Conservation (phyloP, 2,113 vertebrate species). For the Marmota monax region DNA sequence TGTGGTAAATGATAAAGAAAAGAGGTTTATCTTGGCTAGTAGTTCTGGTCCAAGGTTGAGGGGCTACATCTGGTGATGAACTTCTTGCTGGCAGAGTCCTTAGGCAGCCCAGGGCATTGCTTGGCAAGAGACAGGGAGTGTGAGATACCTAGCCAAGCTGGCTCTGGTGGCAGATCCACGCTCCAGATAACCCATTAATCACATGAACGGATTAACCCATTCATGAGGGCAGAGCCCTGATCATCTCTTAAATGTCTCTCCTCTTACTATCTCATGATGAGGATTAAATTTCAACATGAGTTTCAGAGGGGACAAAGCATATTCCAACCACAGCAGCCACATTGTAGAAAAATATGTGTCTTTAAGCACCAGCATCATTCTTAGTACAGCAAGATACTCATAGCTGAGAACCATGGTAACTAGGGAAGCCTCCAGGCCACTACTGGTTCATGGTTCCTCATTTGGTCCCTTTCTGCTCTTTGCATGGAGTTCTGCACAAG, state of each 20-base stretch:
- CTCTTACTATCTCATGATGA: neutral
- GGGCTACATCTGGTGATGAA: neutral
- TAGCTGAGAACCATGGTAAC: neutral
- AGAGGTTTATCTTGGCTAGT: neutral
- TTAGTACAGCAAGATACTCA: fast-evolving
- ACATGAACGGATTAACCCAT: neutral
- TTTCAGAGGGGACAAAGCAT: neutral
- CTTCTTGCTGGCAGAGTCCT: neutral
- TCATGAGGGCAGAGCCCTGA: too few species aligned
- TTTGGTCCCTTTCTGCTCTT: neutral
- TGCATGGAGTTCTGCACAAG: neutral
- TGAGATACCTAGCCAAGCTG: neutral
- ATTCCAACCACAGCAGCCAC: neutral
- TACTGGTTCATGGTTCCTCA: fast-evolving
- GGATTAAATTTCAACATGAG: neutral
- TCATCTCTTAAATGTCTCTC: neutral
- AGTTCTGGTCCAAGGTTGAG: neutral
- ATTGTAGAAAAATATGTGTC: neutral
- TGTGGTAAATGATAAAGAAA: neutral
- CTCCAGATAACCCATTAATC: neutral
- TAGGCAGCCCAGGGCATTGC: neutral
- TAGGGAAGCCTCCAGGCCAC: neutral
- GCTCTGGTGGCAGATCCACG: neutral
- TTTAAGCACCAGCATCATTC: neutral
- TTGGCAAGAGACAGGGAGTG: neutral